Conservation (phyloP, 2,797 vertebrate species). For the Phalloptychus januarius region DNA sequence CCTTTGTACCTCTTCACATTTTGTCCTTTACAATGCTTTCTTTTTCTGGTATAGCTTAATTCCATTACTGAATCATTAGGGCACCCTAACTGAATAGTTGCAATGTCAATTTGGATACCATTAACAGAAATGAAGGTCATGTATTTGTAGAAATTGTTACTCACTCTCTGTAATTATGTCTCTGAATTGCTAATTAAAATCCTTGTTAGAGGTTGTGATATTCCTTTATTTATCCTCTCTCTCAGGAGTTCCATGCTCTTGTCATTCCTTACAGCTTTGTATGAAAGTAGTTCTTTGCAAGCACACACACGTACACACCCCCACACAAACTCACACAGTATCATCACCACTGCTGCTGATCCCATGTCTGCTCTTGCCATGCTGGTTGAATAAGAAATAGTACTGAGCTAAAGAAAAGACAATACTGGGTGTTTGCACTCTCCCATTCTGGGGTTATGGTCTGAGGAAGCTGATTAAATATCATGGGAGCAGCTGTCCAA, state of each 20-base stretch:
- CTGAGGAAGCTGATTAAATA: slow-evolving; percentile 78
- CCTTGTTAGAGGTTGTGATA: slow-evolving; percentile 70
- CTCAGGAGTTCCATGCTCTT: slow-evolving; percentile 60
- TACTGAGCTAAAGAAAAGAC: slow-evolving; percentile 71
- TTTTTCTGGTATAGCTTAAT: slow-evolving; percentile 51
- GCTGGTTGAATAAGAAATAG: slow-evolving; percentile 77
- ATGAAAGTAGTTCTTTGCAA: slow-evolving; percentile 17
- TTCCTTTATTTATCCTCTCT: slow-evolving; percentile 76
- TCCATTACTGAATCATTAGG: slow-evolving; percentile 59
- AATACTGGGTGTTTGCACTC: slow-evolving; percentile 70
- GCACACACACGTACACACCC: background rate
- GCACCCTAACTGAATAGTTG: slow-evolving; percentile 44
- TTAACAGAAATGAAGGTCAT: slow-evolving; percentile 75
- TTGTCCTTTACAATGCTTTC: slow-evolving; percentile 21
- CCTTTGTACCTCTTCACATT: slow-evolving; percentile 25
- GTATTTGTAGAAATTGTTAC: slow-evolving; percentile 77
- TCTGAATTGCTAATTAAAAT: slow-evolving; percentile 80
- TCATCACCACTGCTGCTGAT: background rate
- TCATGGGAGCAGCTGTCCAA: slow-evolving; percentile 68
- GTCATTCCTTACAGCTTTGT: slow-evolving; percentile 48
- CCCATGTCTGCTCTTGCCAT: slow-evolving; percentile 53
- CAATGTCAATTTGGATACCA: slow-evolving; percentile 63
- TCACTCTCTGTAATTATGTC: slow-evolving; percentile 76
- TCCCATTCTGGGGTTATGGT: slow-evolving; percentile 72
- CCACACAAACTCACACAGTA: background rate